A percentile compares a stretch with the other conserved stretches of the same genome.
These are phyloP conservation scores for Diuraphis noxia DNA, from an alignment of 1,140 invertebrate genomes.

Conservation along the genomic window DNA sequence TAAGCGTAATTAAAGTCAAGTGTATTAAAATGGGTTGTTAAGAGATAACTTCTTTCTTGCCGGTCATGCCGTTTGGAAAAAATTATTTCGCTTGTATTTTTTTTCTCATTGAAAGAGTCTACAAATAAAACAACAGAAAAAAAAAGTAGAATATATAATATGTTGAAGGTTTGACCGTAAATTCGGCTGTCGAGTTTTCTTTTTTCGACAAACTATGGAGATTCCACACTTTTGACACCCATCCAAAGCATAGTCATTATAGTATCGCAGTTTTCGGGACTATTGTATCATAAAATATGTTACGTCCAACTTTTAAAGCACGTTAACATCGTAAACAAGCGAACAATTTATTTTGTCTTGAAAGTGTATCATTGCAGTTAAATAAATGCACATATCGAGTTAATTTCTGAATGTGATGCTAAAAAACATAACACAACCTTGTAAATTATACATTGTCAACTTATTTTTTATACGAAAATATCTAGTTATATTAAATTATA, in stretches of 20 bases:
- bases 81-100: neutral
- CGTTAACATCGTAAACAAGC: neutral
- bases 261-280: neutral
- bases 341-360: neutral
- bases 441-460: neutral
- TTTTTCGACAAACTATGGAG: neutral
- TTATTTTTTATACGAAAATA: neutral
- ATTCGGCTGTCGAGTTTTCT: neutral
- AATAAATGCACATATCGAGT: neutral
- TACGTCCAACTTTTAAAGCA: neutral
- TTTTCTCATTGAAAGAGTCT: neutral
- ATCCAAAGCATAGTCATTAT: neutral
- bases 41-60: neutral
- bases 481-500: neutral
- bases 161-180: neutral
- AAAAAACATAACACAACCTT: neutral
- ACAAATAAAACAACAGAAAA: neutral
- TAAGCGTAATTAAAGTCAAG: neutral
- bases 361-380: neutral
- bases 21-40: neutral
- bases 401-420: neutral
- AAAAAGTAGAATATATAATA: neutral
- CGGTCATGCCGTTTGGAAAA: neutral
- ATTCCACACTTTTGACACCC: neutral
- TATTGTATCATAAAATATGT: slow-evolving; percentile 3